A percentile compares a stretch with the other conserved stretches of the same genome.
These are phyloP conservation scores for Nemoura dubitans DNA, from an alignment of 2,888 invertebrate genomes.

Conservation along the genomic window DNA sequence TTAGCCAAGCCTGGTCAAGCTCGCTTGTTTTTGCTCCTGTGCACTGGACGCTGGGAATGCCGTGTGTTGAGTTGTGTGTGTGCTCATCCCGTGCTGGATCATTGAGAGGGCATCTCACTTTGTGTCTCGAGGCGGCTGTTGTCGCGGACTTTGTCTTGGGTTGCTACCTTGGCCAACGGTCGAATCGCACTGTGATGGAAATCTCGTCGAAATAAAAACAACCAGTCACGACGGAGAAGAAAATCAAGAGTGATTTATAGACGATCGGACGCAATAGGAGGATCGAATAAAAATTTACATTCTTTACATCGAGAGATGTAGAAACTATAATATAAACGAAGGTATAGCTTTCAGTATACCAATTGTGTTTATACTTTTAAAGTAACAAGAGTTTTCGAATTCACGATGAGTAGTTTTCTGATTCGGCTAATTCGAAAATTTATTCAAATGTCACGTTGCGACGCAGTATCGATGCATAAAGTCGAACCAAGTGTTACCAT, in stretches of 20 bases:
- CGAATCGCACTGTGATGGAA: background rate
- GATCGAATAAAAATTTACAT: background rate
- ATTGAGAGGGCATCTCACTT: background rate
- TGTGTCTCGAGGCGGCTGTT: background rate
- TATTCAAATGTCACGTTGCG: background rate
- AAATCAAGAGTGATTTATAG: background rate
- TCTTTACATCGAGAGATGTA: background rate
- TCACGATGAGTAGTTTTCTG: background rate
- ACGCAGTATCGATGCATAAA: no score
- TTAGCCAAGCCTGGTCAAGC: background rate
- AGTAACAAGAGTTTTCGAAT: background rate
- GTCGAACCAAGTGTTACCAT: slow-evolving; percentile 23
- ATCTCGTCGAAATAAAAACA: background rate
- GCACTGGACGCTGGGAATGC: background rate
- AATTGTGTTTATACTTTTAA: slow-evolving; percentile 3
- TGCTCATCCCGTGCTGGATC: background rate
- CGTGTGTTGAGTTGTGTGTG: no score
- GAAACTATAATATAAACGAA: background rate
- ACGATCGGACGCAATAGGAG: background rate
- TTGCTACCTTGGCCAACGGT: background rate
- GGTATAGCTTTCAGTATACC: background rate
- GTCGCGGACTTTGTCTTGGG: background rate
- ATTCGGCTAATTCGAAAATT: background rate
- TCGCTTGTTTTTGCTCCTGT: background rate
- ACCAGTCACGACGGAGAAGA: background rate